Evolutionary conservation across 1,140 invertebrate species (phyloP).

Genomic region (Zaprionus taronus): DNA sequence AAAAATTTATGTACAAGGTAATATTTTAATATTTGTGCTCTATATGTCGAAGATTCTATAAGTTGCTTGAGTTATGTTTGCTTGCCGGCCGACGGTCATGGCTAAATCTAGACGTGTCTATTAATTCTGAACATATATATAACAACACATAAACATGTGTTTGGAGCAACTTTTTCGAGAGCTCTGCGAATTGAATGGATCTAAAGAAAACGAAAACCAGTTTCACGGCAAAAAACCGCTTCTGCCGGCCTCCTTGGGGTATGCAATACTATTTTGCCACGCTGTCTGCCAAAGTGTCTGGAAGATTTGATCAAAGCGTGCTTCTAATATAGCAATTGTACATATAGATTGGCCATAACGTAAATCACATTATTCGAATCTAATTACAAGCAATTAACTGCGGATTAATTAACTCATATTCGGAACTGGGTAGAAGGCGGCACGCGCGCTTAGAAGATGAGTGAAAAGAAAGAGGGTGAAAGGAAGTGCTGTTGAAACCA

Average conservation of each 20-base stretch:
- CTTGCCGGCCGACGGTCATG: background rate
- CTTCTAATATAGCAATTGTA: constrained; percentile 17
- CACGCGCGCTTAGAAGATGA: constrained; percentile 53
- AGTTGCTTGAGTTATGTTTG: background rate
- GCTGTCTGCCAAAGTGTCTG: constrained; percentile 50
- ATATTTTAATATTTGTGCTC: background rate
- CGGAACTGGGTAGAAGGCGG: constrained; percentile 31
- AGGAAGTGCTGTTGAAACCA: constrained; percentile 49
- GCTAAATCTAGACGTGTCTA: background rate
- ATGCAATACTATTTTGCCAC: constrained; percentile 33
- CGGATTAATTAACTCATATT: constrained; percentile 29
- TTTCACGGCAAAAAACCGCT: background rate
- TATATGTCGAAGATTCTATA: background rate
- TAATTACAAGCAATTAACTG: constrained; percentile 59
- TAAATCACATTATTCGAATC: constrained; percentile 38
- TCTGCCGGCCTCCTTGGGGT: constrained; percentile 11
- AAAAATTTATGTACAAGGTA: background rate
- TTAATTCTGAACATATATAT: constrained; percentile 5
- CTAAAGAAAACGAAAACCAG: constrained; percentile 13
- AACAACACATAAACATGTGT: background rate
- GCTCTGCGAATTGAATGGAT: background rate
- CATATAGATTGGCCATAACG: background rate
- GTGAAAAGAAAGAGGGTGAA: constrained; percentile 45
- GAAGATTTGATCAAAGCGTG: constrained; percentile 1
- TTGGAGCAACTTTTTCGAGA: background rate